Base-by-base conservation (phyloP, 2,797 vertebrate genomes). In the Lepilemur septentrionalis region DNA sequence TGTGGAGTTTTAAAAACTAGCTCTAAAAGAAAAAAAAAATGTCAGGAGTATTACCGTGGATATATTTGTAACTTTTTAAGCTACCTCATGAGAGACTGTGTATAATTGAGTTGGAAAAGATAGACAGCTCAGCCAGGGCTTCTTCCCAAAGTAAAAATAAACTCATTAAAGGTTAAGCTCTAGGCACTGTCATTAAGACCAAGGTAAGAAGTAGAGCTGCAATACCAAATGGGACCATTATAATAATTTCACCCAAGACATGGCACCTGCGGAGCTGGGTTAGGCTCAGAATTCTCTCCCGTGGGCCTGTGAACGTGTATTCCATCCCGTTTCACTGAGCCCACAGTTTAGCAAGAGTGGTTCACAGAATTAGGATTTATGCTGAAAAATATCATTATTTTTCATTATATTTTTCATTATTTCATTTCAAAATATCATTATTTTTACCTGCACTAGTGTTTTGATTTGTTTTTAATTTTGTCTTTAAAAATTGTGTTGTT, bases 31-130 rank as follows among this genome's bases (percentile, higher is more conserved):
- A 81, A 75, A 86, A 93, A 79, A 79, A 79, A 94, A 75, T n/a
- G 32, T 38, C 89, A 87, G 5, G 15, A 70, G 70, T 1, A 11
- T 48, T 91, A 67, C 11, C 35, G 14, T 67, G 50, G 32, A 28
- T n/a, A 10, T 52, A 20, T 85, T 92, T 97, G 93, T 78, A 83
- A 75, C 22, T 84, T 93, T 85, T 65, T 70, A 52, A 93, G 32
- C 69, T 86, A 76, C 82, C 78, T 70, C 82, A 80, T 14, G 59
- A 96, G 32, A 94, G 93, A 87, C 0, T 32, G 28, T 18, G 48
- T 75, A 70, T 25, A 86, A 93, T 4, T 72, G 85, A 93, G 55
- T 84, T 85, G 94, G 89, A 78, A 91, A 93, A 78, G 69, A 93
- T 6, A 43, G 57, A 93, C 7, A 38, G 57, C 43, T 85, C 15